Base-by-base conservation (phyloP, 2,888 invertebrate genomes). In the Scelioninae gen. 2 region DNA sequence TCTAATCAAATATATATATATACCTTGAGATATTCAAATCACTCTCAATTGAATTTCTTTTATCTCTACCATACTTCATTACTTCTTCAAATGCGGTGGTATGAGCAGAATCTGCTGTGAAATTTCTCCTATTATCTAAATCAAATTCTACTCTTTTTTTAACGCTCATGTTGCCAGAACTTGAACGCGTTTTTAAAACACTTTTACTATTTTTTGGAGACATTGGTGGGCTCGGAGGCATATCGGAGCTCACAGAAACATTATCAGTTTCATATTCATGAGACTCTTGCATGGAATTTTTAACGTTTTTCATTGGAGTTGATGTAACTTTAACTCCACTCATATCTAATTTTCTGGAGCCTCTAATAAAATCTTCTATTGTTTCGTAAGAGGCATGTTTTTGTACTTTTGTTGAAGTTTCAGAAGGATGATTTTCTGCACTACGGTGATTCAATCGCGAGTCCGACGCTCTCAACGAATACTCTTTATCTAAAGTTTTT, bases 121-220 rank as follows among this genome's bases (percentile, higher is more conserved):
- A 68, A 11, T 58, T 61, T 25, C 77, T 69, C 37, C 77, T 53
- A 19, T 48, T 87, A 77, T 90, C 89, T 83, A 91, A 87, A 85
- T 91, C 90, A 78, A 91, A 91, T 45, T 90, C 79, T 5, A 91
- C 91, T 84, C 90, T 90, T 82, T 91, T 91, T 78, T 91, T 91
- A 18, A 88, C 87, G 19, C 90, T 80, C 41, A 89, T 89, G 33
- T 88, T 88, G 16, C 86, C 86, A 0, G 90, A 90, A 1, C 89
- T 87, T 45, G 87, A 88, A 80, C 87, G 88, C 10, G 81, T 76
- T 85, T 91, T 91, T 31, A 91, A 81, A 25, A 90, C 90, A 52
- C 91, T 87, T 83, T 89, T 91, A 45, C 88, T 82, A 35, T 79
- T 78, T 68, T 81, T 83, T n/a, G 82, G 81, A 16, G 84, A 85